Evolutionary conservation across 2,888 invertebrate species (phyloP), one percentile per base, ranked within the genome.

Genomic region (Acleris laterana): DNA sequence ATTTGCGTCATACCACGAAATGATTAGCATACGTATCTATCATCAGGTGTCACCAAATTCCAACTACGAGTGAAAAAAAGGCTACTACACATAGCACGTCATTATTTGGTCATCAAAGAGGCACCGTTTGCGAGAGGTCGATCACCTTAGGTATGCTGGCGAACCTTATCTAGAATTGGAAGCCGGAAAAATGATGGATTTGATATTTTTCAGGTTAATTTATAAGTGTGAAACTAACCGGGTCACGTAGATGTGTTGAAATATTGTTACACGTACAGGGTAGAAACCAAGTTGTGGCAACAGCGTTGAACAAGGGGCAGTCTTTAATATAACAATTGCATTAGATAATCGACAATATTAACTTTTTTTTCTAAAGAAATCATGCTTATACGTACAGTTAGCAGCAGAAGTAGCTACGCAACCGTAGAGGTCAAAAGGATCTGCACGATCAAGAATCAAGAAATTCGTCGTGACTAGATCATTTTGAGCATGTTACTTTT

Each of bases 161-260:
- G n/a, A 60, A 48, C 9, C 55, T 60, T 65, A 60, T 65, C 64
- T 55, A 64, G 53, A 61, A 25, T 48, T 62, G n/a, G 7, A 53
- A 53, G 64, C 3, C 52, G 57, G 22, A 28, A 60, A 57, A 60
- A 65, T 65, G 64, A 65, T 65, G 55, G 60, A 65, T 65, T 60
- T 32, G 28, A 19, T 55, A 20, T 44, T 59, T 64, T 65, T 49
- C 49, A 55, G 55, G 53, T 44, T 55, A 64, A 49, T n/a, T 38
- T 38, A 4, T 38, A 38, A 38, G 32, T 32, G 32, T 44, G 17
- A 17, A 16, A 46, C 57, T 57, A 48, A 60, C 49, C 32, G 13
- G 60, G 55, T 60, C 55, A 60, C n/a, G 49, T 19, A 46, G 17
- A 46, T 38, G 38, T 38, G 46, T 46, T 46, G 46, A 17, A 46